Percentiles rank a stretch among this genome's conserved stretches.
phyloP scores from a whole-genome alignment of 2,113 vertebrate genomes.

The Dendropsophus ebraccatus region DNA sequence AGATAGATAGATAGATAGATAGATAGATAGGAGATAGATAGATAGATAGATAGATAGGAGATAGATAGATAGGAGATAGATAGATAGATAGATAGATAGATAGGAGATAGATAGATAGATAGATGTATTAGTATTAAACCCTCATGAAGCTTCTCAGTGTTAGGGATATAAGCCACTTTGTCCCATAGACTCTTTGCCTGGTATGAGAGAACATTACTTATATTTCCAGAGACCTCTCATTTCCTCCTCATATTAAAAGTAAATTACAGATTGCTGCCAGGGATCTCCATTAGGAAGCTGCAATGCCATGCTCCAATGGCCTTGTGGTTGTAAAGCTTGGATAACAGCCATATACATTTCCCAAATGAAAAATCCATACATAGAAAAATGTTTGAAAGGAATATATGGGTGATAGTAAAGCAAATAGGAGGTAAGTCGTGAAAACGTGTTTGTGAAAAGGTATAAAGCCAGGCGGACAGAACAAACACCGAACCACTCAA shows the following conservation, averaged over 20 bases:
- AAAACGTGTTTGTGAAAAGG: not conserved
- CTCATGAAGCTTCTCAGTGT: not conserved
- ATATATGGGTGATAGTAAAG: slow-evolving; percentile 8
- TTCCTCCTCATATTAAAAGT: slow-evolving; percentile 50
- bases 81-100: not conserved
- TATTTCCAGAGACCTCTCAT: slow-evolving; percentile 50
- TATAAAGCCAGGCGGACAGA: not conserved
- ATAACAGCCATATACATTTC: slow-evolving; percentile 44
- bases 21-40: not conserved
- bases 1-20: not conserved
- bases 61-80: not conserved
- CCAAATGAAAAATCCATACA: slow-evolving; percentile 33
- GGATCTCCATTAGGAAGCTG: slow-evolving; percentile 47
- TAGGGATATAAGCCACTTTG: not conserved
- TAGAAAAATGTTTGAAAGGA: slow-evolving; percentile 34
- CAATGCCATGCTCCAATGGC: slow-evolving; percentile 42
- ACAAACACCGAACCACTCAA: not conserved
- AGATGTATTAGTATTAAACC: not conserved
- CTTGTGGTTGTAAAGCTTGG: slow-evolving; percentile 40
- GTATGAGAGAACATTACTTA: slow-evolving; percentile 41
- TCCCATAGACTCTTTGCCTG: not conserved
- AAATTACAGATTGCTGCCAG: slow-evolving; percentile 47
- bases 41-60: not conserved
- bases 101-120: not conserved
- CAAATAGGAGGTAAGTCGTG: not conserved